Evolutionary conservation across 2,797 vertebrate species (phyloP).

Genomic region (Myiotriccus ornatus): DNA sequence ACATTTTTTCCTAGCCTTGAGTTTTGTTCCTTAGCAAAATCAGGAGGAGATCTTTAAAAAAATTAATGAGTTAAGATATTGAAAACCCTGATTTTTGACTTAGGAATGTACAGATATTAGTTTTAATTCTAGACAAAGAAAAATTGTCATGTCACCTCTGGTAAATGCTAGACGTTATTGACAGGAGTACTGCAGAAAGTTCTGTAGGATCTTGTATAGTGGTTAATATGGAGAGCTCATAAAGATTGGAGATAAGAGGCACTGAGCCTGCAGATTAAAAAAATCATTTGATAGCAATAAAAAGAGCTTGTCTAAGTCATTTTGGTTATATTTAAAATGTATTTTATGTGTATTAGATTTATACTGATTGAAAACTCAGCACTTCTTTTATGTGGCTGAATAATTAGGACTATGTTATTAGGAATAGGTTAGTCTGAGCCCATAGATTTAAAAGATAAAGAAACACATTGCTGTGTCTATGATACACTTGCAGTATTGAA

Average conservation of each 20-base stretch:
- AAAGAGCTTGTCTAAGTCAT: not conserved
- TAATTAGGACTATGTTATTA: not conserved
- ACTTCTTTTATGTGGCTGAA: conserved; percentile 25
- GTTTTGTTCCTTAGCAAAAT: not conserved
- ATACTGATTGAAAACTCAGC: not conserved
- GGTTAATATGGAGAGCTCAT: not conserved
- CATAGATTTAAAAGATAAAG: not conserved
- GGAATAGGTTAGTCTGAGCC: not conserved
- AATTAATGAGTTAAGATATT: not conserved
- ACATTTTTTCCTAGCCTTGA: not conserved
- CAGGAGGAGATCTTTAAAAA: not conserved
- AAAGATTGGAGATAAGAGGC: not conserved
- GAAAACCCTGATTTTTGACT: not conserved
- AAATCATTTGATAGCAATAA: not conserved
- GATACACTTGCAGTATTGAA: not conserved
- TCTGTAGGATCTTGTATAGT: not conserved
- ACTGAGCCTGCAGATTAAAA: not conserved
- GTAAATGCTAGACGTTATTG: not conserved
- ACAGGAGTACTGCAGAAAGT: not conserved
- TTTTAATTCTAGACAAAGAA: not conserved
- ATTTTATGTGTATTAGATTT: not conserved
- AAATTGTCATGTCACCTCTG: not conserved
- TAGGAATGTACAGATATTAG: not conserved
- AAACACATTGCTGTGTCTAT: not conserved
- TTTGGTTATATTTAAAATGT: not conserved